phyloP scores from a whole-genome alignment of 2,797 vertebrate species.

The Australoheros facetus region DNA sequence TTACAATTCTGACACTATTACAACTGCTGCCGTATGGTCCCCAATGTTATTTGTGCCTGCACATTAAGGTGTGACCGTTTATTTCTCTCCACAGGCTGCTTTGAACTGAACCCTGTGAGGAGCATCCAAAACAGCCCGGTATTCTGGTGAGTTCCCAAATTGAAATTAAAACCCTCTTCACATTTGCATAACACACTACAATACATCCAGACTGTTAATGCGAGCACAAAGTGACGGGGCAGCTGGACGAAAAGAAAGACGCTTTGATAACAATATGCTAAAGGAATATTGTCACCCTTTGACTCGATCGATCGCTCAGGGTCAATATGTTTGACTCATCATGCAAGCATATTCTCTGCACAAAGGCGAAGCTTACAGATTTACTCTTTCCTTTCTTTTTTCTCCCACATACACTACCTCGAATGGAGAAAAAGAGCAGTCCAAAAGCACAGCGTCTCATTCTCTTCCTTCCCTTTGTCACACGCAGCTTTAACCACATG shows the following conservation, averaged over 20 bases:
- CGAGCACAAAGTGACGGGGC: constrained; percentile 11
- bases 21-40: constrained; percentile 39
- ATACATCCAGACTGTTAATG: constrained; percentile 21
- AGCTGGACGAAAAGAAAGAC: constrained; percentile 1
- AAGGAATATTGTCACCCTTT: constrained; percentile 1
- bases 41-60: constrained; percentile 55
- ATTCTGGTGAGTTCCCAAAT: constrained; percentile 73
- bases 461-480: constrained; percentile 36
- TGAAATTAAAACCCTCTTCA: constrained; percentile 60
- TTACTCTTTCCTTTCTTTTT: neutral
- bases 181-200: constrained; percentile 58
- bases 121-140: constrained; percentile 51
- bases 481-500: constrained; percentile 57
- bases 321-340: constrained; percentile 34
- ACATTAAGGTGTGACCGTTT: constrained; percentile 70
- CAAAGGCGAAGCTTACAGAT: constrained; percentile 19
- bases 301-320: constrained; percentile 32
- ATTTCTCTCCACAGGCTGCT: constrained; percentile 72
- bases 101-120: constrained; percentile 69
- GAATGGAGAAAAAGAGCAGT: constrained; percentile 15
- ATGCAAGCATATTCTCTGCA: constrained; percentile 8
- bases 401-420: constrained; percentile 6
- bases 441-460: constrained; percentile 9
- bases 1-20: constrained; percentile 63
- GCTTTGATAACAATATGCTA: constrained; percentile 6